A percentile compares a stretch with the other conserved stretches of the same genome.
Evolutionary conservation across 2,113 vertebrate species (phyloP).

Genomic region (Sinocyclocheilus grahami): DNA sequence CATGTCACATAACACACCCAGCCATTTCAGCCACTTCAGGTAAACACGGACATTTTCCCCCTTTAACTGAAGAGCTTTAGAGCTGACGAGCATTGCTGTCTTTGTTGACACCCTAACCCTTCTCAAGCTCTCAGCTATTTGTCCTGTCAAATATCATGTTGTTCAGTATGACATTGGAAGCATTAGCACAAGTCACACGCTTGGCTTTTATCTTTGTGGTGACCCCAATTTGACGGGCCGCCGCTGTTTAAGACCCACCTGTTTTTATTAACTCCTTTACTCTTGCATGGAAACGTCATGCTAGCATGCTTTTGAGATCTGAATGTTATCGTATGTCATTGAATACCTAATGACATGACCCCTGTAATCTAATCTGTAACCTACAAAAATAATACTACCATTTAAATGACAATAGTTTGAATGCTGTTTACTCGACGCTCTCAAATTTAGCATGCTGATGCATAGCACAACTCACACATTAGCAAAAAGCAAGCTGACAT

Average conservation of each 20-base stretch:
- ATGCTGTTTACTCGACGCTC: neutral
- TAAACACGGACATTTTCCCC: slow-evolving; percentile 63
- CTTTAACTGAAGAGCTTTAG: slow-evolving; percentile 60
- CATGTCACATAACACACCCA: no score
- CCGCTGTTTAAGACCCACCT: neutral
- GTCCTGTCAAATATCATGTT: slow-evolving; percentile 30
- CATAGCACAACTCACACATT: neutral
- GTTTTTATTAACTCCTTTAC: neutral
- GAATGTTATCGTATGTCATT: neutral
- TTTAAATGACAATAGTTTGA: neutral
- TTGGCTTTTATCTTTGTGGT: slow-evolving; percentile 45
- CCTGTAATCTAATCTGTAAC: neutral
- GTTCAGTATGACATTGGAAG: slow-evolving; percentile 11
- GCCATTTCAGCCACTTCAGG: neutral
- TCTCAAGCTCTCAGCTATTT: slow-evolving; percentile 27
- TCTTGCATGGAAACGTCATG: neutral
- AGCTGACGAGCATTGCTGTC: slow-evolving; percentile 39
- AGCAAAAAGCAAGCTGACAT: neutral
- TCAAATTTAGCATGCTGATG: neutral
- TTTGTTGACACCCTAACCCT: slow-evolving; percentile 32
- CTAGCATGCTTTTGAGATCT: neutral
- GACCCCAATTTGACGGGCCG: neutral
- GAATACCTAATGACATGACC: neutral
- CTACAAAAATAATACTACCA: neutral
- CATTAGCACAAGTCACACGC: neutral